Evolutionary conservation across 2,888 invertebrate genomes (phyloP).

Genomic region (Acleris literana): DNA sequence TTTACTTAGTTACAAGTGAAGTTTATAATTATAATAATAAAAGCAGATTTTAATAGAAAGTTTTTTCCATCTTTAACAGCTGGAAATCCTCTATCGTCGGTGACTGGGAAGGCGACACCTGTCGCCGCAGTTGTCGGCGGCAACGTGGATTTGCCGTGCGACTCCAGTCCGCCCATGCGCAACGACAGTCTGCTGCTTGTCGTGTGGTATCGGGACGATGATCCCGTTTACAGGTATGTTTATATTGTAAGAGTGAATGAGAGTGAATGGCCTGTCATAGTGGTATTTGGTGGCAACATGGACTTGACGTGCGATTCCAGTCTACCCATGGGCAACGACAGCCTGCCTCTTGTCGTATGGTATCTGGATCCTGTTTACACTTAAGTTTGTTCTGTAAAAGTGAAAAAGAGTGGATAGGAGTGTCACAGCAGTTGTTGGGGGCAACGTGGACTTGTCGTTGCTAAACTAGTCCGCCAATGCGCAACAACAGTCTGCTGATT

Average conservation of each 20-base stretch:
- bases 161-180: constrained; percentile 89
- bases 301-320: constrained; percentile 93
- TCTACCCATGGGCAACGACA: constrained; percentile 90
- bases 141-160: constrained; percentile 92
- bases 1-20: too few species aligned
- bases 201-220: constrained; percentile 95
- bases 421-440: constrained; percentile 88
- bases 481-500: constrained; percentile 92
- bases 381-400: too few species aligned
- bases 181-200: constrained; percentile 93
- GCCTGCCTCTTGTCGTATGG: constrained; percentile 94
- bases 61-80: constrained; percentile 33
- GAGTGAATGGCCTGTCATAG: constrained; percentile 76
- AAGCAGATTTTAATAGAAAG: neutral
- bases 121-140: constrained; percentile 89
- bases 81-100: constrained; percentile 62
- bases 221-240: constrained; percentile 93
- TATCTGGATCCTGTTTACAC: constrained; percentile 94
- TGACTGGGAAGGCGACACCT: constrained; percentile 82
- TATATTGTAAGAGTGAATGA: neutral
- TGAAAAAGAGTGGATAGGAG: too few species aligned
- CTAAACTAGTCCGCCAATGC: constrained; percentile 90
- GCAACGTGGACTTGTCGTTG: constrained; percentile 91
- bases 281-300: constrained; percentile 90
- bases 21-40: too few species aligned